These are phyloP conservation scores for Poecilus cupreus DNA, from an alignment of 2,888 invertebrate species.

Conservation along the genomic window DNA sequence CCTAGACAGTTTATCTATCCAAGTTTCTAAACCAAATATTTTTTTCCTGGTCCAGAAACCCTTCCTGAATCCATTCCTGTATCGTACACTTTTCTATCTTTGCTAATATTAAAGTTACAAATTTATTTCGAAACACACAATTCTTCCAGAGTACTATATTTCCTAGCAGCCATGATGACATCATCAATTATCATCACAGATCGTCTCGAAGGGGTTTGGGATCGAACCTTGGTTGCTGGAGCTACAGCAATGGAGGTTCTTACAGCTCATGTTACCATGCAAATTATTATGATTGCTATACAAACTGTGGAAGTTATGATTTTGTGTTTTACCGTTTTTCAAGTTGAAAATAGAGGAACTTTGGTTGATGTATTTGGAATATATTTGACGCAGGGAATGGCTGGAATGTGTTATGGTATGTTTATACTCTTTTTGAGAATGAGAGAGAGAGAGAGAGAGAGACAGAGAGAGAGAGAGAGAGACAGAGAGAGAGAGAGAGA, in stretches of 20 bases:
- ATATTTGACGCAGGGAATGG: constrained; percentile 83
- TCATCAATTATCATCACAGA: constrained; percentile 88
- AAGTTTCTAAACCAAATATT: no score
- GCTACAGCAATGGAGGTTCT: constrained; percentile 88
- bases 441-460: no score
- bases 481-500: no score
- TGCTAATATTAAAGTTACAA: no score
- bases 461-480: no score
- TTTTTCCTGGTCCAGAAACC: no score
- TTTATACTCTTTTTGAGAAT: no score
- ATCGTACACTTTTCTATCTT: no score
- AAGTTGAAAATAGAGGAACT: constrained; percentile 79
- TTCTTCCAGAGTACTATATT: constrained; percentile 87
- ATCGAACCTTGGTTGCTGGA: constrained; percentile 90
- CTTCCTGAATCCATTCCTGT: no score
- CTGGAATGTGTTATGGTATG: constrained; percentile 87
- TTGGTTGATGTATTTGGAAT: constrained; percentile 77
- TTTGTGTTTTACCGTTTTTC: constrained; percentile 78
- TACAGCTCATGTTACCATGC: constrained; percentile 85
- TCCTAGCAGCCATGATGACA: constrained; percentile 89
- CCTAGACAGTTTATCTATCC: no score
- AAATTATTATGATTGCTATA: constrained; percentile 82
- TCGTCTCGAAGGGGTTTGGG: constrained; percentile 89
- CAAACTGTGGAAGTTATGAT: constrained; percentile 80
- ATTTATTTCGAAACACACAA: no score